phyloP scores from a whole-genome alignment of 2,797 vertebrate genomes.

The Anguilla anguilla region DNA sequence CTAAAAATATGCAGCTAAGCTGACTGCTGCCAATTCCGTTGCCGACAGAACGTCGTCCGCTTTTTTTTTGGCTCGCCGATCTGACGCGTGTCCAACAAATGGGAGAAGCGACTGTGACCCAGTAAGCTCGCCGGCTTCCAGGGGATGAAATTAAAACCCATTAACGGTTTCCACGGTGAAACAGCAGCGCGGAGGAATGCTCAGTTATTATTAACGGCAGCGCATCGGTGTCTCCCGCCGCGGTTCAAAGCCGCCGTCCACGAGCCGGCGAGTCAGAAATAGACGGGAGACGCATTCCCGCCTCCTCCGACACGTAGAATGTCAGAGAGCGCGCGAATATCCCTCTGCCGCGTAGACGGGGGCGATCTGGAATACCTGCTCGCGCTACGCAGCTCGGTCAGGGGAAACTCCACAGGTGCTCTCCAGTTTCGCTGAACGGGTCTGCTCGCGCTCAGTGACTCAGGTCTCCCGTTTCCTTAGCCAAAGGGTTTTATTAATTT shows the following conservation, averaged over 20 bases:
- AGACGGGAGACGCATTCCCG: neutral
- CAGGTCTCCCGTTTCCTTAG: neutral
- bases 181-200: slow-evolving; percentile 13
- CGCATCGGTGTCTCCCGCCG: neutral
- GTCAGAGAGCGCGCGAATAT: neutral
- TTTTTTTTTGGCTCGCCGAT: neutral
- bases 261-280: neutral
- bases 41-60: neutral
- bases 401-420: neutral
- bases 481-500: neutral
- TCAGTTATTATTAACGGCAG: slow-evolving; percentile 31
- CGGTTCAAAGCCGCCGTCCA: neutral
- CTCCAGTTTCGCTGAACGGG: neutral
- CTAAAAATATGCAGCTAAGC: neutral
- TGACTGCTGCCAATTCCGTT: neutral
- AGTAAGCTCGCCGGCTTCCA: neutral
- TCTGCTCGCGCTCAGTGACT: neutral
- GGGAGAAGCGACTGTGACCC: neutral
- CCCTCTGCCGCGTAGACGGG: neutral
- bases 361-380: neutral
- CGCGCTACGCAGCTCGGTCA: too few relatives aligned
- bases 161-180: slow-evolving; percentile 22
- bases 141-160: slow-evolving; percentile 23
- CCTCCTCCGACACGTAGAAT: neutral
- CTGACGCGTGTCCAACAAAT: too few relatives aligned